Evolutionary conservation across 2,888 invertebrate species (phyloP), one percentile per base, ranked within the genome.

Genomic region (Drosophila barbarae): DNA sequence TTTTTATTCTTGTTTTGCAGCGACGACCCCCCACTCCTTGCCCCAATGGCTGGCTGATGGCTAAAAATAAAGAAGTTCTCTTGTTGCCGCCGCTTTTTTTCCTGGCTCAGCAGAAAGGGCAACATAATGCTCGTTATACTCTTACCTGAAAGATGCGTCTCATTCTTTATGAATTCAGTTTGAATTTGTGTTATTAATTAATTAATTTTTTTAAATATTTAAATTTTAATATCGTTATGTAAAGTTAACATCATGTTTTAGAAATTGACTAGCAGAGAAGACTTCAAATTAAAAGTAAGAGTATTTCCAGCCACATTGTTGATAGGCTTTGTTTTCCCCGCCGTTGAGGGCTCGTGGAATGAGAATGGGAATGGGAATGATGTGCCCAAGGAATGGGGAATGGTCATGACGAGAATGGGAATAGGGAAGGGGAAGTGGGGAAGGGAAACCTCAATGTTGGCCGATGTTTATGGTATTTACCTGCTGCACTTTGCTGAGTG

Each of bases 401-500:
- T 32, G 61, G 41, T 32, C 50, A 50, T 38, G 50, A 8, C 42
- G 53, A 32, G 26, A 53, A 39, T 57, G 57, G 39, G 8, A n/a
- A 50, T 35, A 13, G 18, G 41, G 26, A 54, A 18, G 2, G 3
- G 21, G 26, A 23, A 28, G 2, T 5, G 28, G 13, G 28, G 38
- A 52, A 34, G 5, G 26, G 26, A 28, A 15, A 30, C 23, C 55
- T 10, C 39, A 34, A 39, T 39, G 39, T 18, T 36, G 58, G 58
- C 39, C 46, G 6, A 32, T 57, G 32, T 23, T 46, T 15, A 49
- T 49, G 46, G 32, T 41, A 32, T 30, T 49, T 61, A 60, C 80
- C 72, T 80, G 69, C 75, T 81, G 70, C 60, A 50, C 21, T 59
- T 75, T 88, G 83, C 87, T 88, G 88, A 42, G 72, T 59, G 82